Evolutionary conservation across 2,888 invertebrate genomes (phyloP).

Genomic region (Drosophila cracens): DNA sequence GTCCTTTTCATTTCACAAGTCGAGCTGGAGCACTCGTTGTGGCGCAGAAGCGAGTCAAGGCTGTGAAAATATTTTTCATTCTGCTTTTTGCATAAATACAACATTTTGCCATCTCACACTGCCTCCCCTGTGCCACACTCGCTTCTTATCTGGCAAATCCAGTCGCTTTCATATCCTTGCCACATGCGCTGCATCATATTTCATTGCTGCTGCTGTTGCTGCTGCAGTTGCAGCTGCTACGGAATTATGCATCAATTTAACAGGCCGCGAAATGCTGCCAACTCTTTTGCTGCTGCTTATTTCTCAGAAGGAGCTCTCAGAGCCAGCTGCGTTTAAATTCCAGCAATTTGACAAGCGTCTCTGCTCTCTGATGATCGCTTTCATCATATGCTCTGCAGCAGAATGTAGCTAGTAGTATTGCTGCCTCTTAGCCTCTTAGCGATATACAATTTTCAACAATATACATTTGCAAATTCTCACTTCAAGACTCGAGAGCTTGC

Average conservation of each 20-base stretch:
- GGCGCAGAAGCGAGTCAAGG: conserved; percentile 73
- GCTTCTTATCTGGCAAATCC: conserved; percentile 49
- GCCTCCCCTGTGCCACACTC: conserved; percentile 1
- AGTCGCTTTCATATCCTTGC: conserved; percentile 71
- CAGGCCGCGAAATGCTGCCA: conserved; percentile 69
- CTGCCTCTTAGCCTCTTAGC: conserved; percentile 30
- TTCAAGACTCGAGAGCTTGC: conserved; percentile 15
- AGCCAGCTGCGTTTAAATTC: conserved; percentile 59
- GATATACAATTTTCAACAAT: conserved; percentile 57
- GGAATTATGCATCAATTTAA: conserved; percentile 76
- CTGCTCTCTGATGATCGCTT: conserved; percentile 40
- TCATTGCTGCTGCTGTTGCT: conserved; percentile 46
- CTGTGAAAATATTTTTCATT: conserved; percentile 76
- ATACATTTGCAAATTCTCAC: neutral
- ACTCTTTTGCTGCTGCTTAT: conserved; percentile 19
- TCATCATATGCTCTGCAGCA: conserved; percentile 59
- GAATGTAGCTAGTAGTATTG: conserved; percentile 28
- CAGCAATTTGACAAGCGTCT: conserved; percentile 69
- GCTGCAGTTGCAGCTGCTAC: conserved; percentile 43
- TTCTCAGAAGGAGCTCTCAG: neutral
- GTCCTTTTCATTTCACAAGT: conserved; percentile 65
- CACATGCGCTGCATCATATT: conserved; percentile 72
- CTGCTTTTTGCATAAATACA: conserved; percentile 76
- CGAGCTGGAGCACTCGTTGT: conserved; percentile 35
- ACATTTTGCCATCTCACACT: conserved; percentile 56